Percentiles rank a stretch among this genome's conserved stretches.
phyloP scores from a whole-genome alignment of 2,113 vertebrate genomes.

The Parotia lawesii region DNA sequence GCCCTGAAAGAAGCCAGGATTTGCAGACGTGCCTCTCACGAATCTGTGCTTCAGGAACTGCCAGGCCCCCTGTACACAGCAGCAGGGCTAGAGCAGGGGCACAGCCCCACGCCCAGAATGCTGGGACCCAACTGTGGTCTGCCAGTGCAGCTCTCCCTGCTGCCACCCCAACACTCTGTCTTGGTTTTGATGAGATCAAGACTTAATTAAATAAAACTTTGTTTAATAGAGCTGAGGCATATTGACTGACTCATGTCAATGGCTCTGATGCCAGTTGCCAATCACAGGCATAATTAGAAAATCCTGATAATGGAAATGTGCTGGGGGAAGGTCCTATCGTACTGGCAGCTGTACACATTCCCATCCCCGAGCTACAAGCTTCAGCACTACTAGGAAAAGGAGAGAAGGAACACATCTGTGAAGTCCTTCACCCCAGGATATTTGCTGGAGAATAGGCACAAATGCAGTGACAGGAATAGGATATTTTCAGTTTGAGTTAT shows the following conservation, averaged over 20 bases:
- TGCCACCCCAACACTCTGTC: not conserved
- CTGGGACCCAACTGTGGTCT: not conserved
- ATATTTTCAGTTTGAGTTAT: not conserved
- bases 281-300: not conserved
- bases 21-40: fast-evolving
- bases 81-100: not conserved
- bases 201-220: slow-evolving; percentile 7
- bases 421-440: not conserved
- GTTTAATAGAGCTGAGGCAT: not conserved
- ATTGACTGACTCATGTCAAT: not conserved
- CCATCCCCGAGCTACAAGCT: not conserved
- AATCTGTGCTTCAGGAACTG: not conserved
- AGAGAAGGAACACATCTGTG: not conserved
- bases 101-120: not conserved
- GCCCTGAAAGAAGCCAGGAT: not conserved
- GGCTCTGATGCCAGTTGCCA: slow-evolving; percentile 6
- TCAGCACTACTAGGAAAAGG: not conserved
- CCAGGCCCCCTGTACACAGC: fast-evolving
- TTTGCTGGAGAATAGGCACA: not conserved
- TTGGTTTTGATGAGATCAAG: not conserved
- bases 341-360: not conserved
- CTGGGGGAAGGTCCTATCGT: not conserved
- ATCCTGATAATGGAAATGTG: not conserved
- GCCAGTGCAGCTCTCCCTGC: not conserved
- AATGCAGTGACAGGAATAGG: not conserved